Conservation (phyloP, 1,140 invertebrate genomes). For the Mycetomoellerius zeteki region DNA sequence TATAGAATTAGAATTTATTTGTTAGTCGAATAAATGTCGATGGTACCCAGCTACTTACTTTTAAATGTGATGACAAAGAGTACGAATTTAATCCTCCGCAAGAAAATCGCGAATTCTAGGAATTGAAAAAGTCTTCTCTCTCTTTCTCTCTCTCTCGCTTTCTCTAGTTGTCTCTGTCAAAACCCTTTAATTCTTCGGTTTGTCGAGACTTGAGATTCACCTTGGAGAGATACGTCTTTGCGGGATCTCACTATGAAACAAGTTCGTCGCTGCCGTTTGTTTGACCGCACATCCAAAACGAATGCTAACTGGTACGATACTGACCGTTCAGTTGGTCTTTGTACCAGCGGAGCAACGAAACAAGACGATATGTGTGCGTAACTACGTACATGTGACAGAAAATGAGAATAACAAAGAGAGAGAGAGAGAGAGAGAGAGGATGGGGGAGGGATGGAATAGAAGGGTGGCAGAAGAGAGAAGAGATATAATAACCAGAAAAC, state of each 20-base stretch:
- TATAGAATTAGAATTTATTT: slow-evolving; percentile 4
- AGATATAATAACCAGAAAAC: slow-evolving; percentile 15
- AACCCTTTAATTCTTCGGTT: background rate
- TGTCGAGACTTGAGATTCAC: slow-evolving; percentile 4
- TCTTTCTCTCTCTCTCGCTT: background rate
- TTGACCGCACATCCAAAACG: slow-evolving; percentile 58
- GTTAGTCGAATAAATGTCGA: background rate
- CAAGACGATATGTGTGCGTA: slow-evolving; percentile 13
- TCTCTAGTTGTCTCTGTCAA: background rate
- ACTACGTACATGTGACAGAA: slow-evolving; percentile 39
- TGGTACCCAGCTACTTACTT: slow-evolving; percentile 21
- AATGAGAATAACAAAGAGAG: slow-evolving; percentile 5
- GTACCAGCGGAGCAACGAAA: slow-evolving; percentile 57
- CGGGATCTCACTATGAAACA: slow-evolving; percentile 6
- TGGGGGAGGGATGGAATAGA: background rate
- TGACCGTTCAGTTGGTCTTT: slow-evolving; percentile 58
- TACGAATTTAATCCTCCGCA: background rate
- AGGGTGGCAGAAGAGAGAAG: slow-evolving; percentile 10
- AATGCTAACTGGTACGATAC: slow-evolving; percentile 69
- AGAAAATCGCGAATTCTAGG: background rate
- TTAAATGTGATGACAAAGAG: background rate
- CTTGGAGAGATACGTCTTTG: background rate
- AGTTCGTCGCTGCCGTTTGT: slow-evolving; percentile 20
- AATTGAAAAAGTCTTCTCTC: too few species aligned
- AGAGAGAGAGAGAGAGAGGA: background rate